A percentile compares a stretch with the other conserved stretches of the same genome.
Conservation (phyloP, 2,797 vertebrate species). For the Sebastiscus tertius region DNA sequence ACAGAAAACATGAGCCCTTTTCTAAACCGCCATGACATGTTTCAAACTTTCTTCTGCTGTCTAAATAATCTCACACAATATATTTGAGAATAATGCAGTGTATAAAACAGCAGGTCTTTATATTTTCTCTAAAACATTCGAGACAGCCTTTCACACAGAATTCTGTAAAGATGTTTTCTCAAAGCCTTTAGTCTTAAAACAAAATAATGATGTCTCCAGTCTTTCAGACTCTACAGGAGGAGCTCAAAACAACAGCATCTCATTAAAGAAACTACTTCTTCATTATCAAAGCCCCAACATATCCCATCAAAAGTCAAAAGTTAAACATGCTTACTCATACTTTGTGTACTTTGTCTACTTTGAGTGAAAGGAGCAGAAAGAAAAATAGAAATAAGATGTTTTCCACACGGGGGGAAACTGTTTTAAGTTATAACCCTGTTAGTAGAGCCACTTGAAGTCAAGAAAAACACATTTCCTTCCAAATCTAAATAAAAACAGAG, state of each 20-base stretch:
- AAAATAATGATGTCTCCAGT: slow-evolving; percentile 19
- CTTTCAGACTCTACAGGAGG: slow-evolving; percentile 1
- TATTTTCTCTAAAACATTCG: background rate
- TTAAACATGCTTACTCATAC: background rate
- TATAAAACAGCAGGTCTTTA: background rate
- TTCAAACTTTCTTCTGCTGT: slow-evolving; percentile 6
- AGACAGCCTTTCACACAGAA: slow-evolving; percentile 16
- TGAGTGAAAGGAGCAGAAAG: background rate
- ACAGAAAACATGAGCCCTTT: background rate
- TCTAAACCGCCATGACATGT: slow-evolving; percentile 4
- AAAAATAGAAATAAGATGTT: background rate
- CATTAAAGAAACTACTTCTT: slow-evolving; percentile 15
- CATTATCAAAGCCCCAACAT: background rate
- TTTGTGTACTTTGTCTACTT: background rate
- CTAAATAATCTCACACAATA: background rate
- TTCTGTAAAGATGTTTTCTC: slow-evolving; percentile 26
- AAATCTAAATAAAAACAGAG: background rate
- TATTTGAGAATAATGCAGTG: background rate
- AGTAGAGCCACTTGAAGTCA: background rate
- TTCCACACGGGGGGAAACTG: background rate
- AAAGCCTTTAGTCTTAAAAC: slow-evolving; percentile 6
- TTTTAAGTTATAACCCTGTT: background rate
- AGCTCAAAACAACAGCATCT: slow-evolving; percentile 21
- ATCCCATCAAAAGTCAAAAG: background rate
- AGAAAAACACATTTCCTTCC: slow-evolving; percentile 13